These are phyloP conservation scores for Catharus fuscescens DNA, from an alignment of 2,113 vertebrate species.

Conservation along the genomic window DNA sequence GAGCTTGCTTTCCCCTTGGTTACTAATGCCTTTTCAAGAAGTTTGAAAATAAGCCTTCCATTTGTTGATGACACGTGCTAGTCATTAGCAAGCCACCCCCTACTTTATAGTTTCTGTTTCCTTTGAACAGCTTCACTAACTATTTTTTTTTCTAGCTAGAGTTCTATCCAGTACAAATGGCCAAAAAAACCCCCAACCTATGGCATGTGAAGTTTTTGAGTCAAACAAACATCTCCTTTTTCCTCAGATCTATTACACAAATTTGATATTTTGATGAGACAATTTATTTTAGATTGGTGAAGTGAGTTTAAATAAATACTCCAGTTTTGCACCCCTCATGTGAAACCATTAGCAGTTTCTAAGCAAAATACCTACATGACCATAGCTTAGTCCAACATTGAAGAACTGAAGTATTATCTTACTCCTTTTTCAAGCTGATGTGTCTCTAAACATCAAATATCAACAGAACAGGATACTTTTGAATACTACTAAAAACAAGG, in stretches of 20 bases:
- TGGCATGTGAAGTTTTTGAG: not conserved
- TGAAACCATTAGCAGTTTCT: not conserved
- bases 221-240: not conserved
- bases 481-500: not conserved
- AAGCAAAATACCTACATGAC: not conserved
- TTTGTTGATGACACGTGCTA: not conserved
- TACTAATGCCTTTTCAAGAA: constrained; percentile 1
- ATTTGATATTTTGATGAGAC: not conserved
- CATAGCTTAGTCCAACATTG: not conserved
- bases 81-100: not conserved
- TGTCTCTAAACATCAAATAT: not conserved
- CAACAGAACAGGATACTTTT: not conserved
- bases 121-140: not conserved
- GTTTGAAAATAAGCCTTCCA: not conserved
- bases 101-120: not conserved
- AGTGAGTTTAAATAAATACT: not conserved
- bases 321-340: not conserved
- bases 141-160: not conserved
- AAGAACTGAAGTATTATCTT: not conserved
- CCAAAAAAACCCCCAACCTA: fast-evolving
- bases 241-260: not conserved
- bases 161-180: not conserved
- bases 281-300: not conserved
- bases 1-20: not conserved
- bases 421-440: not conserved